Evolutionary conservation across 2,888 invertebrate species (phyloP), one percentile per base, ranked within the genome.

Genomic region (Flexamia atlantica): DNA sequence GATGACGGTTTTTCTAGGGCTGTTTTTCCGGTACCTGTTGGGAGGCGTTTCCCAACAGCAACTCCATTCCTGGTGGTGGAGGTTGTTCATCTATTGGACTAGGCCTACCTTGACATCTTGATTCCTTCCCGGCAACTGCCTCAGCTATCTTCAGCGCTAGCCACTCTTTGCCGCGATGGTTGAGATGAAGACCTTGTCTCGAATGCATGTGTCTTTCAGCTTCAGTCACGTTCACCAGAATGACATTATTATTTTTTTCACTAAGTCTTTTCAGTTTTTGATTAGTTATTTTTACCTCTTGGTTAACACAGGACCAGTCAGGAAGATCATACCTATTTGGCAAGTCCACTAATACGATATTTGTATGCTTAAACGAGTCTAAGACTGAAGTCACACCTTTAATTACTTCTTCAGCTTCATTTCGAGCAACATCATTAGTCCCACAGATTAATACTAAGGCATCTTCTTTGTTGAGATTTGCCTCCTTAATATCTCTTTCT

Each of bases 251-350:
- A 23, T 72, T 20, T 72, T 72, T 40, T 20, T 20, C 14, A 14
- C 72, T n/a, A n/a, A n/a, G n/a, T n/a, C n/a, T n/a, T n/a, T n/a
- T n/a, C 2, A 72, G 42, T 36, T 12, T n/a, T 36, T 42, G 36
- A 40, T 72, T 72, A 20, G 72, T 72, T 23, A 10, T 72, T 14
- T 23, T 72, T 40, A 72, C 72, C 42, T 72, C 40, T 3, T 40
- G 1, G 28, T 32, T 72, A 0, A 72, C 72, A 72, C 72, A 72
- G 0, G 72, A 72, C 72, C 72, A 72, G 23, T 72, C 72, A 1
- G 40, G 72, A 23, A 72, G 23, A 40, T 72, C 72, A 72, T 40
- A 72, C 42, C 72, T 40, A 7, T 40, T 72, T 72, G 72, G 72
- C 17, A 72, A 7, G 42, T 72, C 20, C 23, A 40, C 72, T 4